Conservation (phyloP, 2,888 invertebrate species). For the Petrolisthes manimaculis region DNA sequence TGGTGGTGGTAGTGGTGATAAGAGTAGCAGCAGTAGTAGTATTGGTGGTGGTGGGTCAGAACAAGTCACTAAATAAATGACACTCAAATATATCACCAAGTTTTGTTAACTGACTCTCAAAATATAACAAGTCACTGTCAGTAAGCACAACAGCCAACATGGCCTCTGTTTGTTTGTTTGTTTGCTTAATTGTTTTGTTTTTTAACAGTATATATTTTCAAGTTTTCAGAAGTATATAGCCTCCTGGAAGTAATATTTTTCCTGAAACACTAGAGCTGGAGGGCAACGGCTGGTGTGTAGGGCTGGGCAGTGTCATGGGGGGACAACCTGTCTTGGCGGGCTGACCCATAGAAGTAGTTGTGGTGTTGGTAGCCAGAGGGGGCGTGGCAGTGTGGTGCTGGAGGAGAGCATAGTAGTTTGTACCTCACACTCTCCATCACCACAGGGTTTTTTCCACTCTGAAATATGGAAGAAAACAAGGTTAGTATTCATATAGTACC, state of each 20-base stretch:
- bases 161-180: not conserved
- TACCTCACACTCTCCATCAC: not conserved
- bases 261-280: slow-evolving; percentile 16
- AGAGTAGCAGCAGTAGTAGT: not conserved
- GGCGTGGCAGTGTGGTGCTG: slow-evolving; percentile 12
- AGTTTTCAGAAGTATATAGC: not conserved
- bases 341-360: not conserved
- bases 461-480: not conserved
- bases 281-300: slow-evolving; percentile 33
- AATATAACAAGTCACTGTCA: not conserved
- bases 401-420: not conserved
- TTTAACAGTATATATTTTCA: not conserved
- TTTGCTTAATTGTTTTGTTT: not conserved
- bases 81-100: slow-evolving; percentile 23
- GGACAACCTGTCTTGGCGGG: not conserved
- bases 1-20: slow-evolving; percentile 33
- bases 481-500: no score
- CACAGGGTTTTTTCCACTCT: slow-evolving; percentile 44
- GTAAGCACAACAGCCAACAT: slow-evolving; percentile 1
- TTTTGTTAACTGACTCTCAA: slow-evolving; percentile 13
- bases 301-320: slow-evolving; percentile 46
- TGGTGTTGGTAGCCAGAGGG: not conserved
- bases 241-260: not conserved
- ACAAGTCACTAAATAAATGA: slow-evolving; percentile 24
- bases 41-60: slow-evolving; percentile 41